phyloP scores from a whole-genome alignment of 2,888 invertebrate species.

The Himalopsyche anomala region DNA sequence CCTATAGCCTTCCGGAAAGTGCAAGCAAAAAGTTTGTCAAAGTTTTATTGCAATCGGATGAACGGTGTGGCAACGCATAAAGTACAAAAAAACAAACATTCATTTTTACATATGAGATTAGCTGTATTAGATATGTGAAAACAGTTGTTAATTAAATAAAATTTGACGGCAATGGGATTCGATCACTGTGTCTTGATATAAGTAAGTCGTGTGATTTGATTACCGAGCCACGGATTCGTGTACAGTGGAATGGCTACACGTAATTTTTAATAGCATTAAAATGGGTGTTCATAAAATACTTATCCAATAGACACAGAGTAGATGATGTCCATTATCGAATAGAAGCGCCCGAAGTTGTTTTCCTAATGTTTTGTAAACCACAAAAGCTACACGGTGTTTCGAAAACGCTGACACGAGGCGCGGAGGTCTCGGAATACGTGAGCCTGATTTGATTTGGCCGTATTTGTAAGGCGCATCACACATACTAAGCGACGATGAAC shows the following conservation, averaged over 20 bases:
- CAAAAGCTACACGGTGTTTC: conserved; percentile 37
- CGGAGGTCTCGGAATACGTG: conserved; percentile 28
- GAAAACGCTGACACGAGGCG: conserved; percentile 40
- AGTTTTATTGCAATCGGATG: no score
- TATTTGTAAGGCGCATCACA: not conserved
- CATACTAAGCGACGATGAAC: not conserved
- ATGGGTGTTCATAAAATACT: conserved; percentile 42
- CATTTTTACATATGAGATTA: no score
- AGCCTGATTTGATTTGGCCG: not conserved
- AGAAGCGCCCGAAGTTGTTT: conserved; percentile 43
- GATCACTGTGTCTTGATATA: not conserved
- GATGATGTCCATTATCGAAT: conserved; percentile 41
- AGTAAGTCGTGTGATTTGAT: not conserved
- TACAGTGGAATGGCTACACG: not conserved
- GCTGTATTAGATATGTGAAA: no score
- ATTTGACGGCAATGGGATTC: not conserved
- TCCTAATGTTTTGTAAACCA: conserved; percentile 45
- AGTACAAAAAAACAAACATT: no score
- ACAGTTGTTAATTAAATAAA: no score
- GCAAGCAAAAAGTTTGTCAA: no score
- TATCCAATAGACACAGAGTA: conserved; percentile 33
- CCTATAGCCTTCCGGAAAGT: no score
- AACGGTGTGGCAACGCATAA: no score
- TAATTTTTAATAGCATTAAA: conserved; percentile 28
- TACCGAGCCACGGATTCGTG: not conserved